Evolutionary conservation across 2,888 invertebrate species (phyloP), one percentile per base, ranked within the genome.

Genomic region (Hydraecia micacea): DNA sequence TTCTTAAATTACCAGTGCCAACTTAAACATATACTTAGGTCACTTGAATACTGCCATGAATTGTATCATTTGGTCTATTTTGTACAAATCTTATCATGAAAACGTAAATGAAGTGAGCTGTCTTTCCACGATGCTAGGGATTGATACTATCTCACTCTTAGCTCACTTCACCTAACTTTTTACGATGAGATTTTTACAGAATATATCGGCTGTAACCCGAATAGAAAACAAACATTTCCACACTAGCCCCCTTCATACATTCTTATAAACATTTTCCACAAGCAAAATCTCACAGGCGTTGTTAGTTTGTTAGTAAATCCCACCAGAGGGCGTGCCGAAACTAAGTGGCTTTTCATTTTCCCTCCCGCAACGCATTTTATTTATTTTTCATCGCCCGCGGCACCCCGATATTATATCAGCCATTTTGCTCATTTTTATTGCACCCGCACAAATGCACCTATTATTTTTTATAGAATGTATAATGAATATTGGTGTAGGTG

Each of bases 321-420:
- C 91, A 88, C 90, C 84, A 93, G 92, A 87, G 96, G 97, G 91
- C 95, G 88, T 97, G 92, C 92, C 92, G 63, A 13, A 52, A 71
- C 83, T 95, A 94, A 95, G 95, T 93, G 94, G 94, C 93, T 94
- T 95, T 95, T 94, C 95, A 95, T 95, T 95, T 94, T 94, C 88
- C 89, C 90, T 89, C 90, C 88, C 90, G 90, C 86, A 88, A 91
- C 90, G 84, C 91, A 92, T 95, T 96, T 96, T 96, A 96, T 96
- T 96, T 96, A 96, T 96, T 95, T 96, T 96, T 95, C 96, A 96
- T 96, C 94, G 96, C 96, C 93, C 90, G 89, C 86, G 91, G 95
- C 94, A 91, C 87, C 90, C 91, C 93, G 93, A 94, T 94, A 95
- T 95, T 93, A 95, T 95, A 95, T 95, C 93, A 93, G 91, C 91